Evolutionary conservation across 2,113 vertebrate genomes (phyloP), one percentile per base, ranked within the genome.

Genomic region (Irena cyanogastra): DNA sequence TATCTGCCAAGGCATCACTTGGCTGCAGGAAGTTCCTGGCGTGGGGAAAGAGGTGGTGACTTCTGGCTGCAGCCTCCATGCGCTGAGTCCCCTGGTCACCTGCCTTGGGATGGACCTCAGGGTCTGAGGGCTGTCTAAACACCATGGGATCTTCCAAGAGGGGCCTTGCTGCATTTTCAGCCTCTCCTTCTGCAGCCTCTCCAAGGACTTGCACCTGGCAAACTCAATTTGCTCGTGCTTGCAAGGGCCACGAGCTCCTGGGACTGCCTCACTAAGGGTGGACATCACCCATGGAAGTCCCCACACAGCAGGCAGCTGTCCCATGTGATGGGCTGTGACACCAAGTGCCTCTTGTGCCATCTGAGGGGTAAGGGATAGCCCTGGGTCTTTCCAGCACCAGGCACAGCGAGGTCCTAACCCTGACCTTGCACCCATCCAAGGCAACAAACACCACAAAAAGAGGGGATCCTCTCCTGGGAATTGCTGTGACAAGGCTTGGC

Each of bases 1-100:
- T 97, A 89, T 95, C 96, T 94, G 33, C 45, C 74, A 65, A 50
- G 31, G 30, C 33, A 45, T 53, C 41, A 28, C 24, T n/a, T 65
- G 26, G 56, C 13, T 87, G n/a, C 45, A 23, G 42, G 54, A 84
- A 6, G 3, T n/a, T 94, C 9, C 17, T 74, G 69, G 12, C 6
- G 27, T 61, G 20, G 26, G 22, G 21, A 82, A 33, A 57, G 54
- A 28, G 17, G 21, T 41, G 30, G 5, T 70, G n/a, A 35, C 22
- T 65, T 37, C 72, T 70, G 49, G 4, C 44, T 83, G 60, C 50
- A 82, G 56, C 37, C 31, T 69, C n/a, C 41, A 47, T 12, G 4
- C 16, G 24, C 63, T 26, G 3, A 65, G 28, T 52, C 9, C 28
- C 11, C 19, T 0, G 0, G 19, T 42, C 2, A 4, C 23, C 14